Evolutionary conservation across 2,113 vertebrate genomes (phyloP).

Genomic region (Petrocephalus microphthalmus): DNA sequence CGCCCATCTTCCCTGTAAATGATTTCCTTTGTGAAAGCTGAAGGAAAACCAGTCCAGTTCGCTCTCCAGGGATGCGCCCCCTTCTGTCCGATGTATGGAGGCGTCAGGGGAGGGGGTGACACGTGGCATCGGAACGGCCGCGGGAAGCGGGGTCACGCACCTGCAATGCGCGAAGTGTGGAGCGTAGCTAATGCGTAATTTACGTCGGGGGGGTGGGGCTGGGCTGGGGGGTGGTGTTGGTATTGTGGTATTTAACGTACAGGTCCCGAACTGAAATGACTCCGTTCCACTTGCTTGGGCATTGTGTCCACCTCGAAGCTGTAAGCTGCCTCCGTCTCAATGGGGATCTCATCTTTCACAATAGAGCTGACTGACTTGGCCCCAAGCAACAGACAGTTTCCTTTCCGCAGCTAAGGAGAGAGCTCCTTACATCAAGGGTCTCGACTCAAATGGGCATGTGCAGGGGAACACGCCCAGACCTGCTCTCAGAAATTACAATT

Average conservation of each 20-base stretch:
- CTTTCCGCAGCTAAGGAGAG: background rate
- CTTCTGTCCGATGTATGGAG: background rate
- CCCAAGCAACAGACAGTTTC: slow-evolving; percentile 3
- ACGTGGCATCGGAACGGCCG: background rate
- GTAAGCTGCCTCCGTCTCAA: slow-evolving; percentile 18
- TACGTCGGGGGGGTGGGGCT: background rate
- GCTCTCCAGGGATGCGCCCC: background rate
- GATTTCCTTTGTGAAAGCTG: too few relatives aligned
- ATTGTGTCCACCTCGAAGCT: slow-evolving; percentile 22
- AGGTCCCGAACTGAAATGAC: slow-evolving; percentile 33
- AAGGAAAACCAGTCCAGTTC: background rate
- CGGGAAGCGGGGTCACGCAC: background rate
- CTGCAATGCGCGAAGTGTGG: background rate
- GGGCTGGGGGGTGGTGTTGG: background rate
- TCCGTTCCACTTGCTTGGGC: slow-evolving; percentile 31
- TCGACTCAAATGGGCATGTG: background rate
- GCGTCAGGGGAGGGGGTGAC: background rate
- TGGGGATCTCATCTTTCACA: slow-evolving; percentile 28
- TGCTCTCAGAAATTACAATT: background rate
- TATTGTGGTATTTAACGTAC: slow-evolving; percentile 8
- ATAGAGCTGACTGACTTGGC: slow-evolving; percentile 11
- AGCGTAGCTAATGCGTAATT: background rate
- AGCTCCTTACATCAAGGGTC: background rate
- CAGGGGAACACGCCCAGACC: background rate
- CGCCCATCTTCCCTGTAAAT: background rate